Conservation (phyloP, 2,888 invertebrate species). For the Saturnia japonica region DNA sequence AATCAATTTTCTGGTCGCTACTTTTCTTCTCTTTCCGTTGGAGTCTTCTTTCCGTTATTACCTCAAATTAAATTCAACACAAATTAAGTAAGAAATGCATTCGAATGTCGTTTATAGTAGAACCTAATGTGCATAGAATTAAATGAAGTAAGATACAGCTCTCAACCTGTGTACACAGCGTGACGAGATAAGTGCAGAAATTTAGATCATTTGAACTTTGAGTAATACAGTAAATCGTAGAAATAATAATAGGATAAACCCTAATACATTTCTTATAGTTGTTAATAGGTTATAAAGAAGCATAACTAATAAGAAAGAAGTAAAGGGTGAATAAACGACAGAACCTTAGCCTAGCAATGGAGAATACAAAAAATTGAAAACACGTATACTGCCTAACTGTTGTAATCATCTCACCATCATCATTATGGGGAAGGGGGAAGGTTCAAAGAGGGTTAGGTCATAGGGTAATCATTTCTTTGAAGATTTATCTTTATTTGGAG, state of each 20-base stretch:
- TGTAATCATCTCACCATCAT: too few species aligned
- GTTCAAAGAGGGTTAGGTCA: too few species aligned
- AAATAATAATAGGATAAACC: not conserved
- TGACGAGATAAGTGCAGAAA: not conserved
- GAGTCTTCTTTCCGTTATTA: slow-evolving; percentile 42
- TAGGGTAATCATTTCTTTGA: too few species aligned
- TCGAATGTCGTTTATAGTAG: slow-evolving; percentile 20
- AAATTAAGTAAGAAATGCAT: not conserved
- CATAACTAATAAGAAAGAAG: too few species aligned
- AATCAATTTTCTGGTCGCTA: slow-evolving; percentile 7
- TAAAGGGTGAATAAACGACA: too few species aligned
- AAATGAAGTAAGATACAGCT: not conserved
- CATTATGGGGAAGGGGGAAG: too few species aligned
- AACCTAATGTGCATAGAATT: not conserved
- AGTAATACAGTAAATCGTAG: not conserved
- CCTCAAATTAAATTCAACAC: slow-evolving; percentile 37
- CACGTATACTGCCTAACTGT: too few species aligned
- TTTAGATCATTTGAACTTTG: not conserved
- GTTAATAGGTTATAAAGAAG: too few species aligned
- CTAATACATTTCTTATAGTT: not conserved
- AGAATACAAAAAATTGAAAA: too few species aligned
- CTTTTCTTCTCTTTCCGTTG: slow-evolving; percentile 37
- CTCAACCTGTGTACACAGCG: not conserved
- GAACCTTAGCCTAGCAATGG: too few species aligned
- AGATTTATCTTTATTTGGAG: too few species aligned